Evolutionary conservation across 1,140 invertebrate genomes (phyloP), one percentile per base, ranked within the genome.

Genomic region (Panagrolaimus sp.): DNA sequence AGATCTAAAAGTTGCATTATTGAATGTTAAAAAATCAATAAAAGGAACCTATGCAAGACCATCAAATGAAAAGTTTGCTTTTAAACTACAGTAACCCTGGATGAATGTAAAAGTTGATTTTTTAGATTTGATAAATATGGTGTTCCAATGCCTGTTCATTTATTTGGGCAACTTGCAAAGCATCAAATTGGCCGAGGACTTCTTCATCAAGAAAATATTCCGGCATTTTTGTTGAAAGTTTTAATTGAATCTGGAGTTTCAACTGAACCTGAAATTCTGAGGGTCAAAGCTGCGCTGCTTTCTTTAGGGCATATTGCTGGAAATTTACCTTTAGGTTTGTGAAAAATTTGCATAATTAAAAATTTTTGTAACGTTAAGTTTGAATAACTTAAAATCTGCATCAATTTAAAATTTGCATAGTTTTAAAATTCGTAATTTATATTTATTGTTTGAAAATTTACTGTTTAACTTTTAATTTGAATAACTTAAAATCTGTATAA

Each of bases 271-370:
- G 45, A 48, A 7, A 28, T n/a, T 38, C 12, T 47, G 8, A 44
- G 67, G 44, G 58, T 68, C 0, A 70, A 70, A 55, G 63, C 38
- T 17, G 68, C 68, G 1, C 8, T 70, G 12, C 32, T 70, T 0
- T 24, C 68, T 32, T 17, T 70, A 3, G 63, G 68, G 8, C 32
- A 70, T 43, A 69, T 70, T 14, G 45, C 67, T 3, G 68, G 68
- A 17, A 24, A 38, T 38, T 38, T 38, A 7, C 32, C 32, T 17
- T n/a, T 32, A 67, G 66, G 47, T 67, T 43, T 9, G 62, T n/a
- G 58, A 67, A 44, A n/a, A n/a, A n/a, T n/a, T n/a, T n/a, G n/a
- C n/a, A n/a, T n/a, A n/a, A n/a, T n/a, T n/a, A n/a, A n/a, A n/a
- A n/a, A n/a, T n/a, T n/a, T n/a, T n/a, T n/a, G n/a, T n/a, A n/a